Evolutionary conservation across 2,888 invertebrate species (phyloP).

Genomic region (Schizaphis graminum): DNA sequence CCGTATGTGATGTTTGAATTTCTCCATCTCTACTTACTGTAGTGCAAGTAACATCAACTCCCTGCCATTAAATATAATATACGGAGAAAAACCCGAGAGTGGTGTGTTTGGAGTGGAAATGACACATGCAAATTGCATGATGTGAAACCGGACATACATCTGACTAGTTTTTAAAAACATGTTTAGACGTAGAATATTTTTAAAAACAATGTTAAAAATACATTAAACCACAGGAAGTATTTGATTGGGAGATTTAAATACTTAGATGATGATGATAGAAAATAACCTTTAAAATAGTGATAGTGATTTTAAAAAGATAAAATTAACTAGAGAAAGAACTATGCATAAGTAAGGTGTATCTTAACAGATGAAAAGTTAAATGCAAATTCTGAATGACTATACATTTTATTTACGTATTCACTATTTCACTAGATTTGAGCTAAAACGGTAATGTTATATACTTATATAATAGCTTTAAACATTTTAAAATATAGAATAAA

Average conservation of each 20-base stretch:
- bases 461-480: background rate
- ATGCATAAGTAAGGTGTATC: background rate
- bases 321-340: background rate
- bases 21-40: background rate
- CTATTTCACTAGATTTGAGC: background rate
- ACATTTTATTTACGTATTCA: background rate
- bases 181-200: background rate
- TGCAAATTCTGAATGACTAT: background rate
- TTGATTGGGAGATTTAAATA: background rate
- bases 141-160: constrained; percentile 28
- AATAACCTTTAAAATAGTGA: background rate
- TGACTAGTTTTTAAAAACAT: constrained; percentile 6
- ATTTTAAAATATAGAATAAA: background rate
- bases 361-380: background rate
- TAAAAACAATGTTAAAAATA: background rate
- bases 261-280: background rate
- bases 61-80: background rate
- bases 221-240: background rate
- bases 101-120: background rate
- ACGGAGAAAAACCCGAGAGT: background rate
- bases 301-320: background rate
- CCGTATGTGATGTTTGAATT: background rate
- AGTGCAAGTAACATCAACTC: background rate
- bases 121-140: background rate
- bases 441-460: background rate